These are phyloP conservation scores for Cremastinae sp. DNA, from an alignment of 2,888 invertebrate species.

Conservation along the genomic window DNA sequence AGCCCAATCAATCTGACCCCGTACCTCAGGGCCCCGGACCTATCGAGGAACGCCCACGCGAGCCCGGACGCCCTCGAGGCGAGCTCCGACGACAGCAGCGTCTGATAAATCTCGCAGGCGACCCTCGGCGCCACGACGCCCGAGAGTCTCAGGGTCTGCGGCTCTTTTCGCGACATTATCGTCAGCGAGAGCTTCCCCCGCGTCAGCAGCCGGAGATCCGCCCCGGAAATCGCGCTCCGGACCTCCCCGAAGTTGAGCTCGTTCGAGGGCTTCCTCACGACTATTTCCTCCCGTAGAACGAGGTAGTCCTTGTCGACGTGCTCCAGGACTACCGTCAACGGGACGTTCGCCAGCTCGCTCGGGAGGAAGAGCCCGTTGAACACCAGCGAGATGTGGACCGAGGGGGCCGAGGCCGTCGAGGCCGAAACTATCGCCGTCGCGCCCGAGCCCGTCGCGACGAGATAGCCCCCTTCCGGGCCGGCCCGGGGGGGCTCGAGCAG, in stretches of 20 bases:
- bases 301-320: constrained; percentile 87
- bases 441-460: constrained; percentile 85
- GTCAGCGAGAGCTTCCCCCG: constrained; percentile 88
- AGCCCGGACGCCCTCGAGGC: constrained; percentile 84
- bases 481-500: constrained; percentile 86
- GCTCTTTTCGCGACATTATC: constrained; percentile 86
- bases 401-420: constrained; percentile 89
- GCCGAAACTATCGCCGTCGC: constrained; percentile 94
- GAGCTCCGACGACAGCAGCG: constrained; percentile 83
- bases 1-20: constrained; percentile 82
- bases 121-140: constrained; percentile 89
- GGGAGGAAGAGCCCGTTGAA: constrained; percentile 91
- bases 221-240: constrained; percentile 88
- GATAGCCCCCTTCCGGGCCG: constrained; percentile 82
- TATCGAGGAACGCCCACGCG: constrained; percentile 90
- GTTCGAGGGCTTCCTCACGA: constrained; percentile 87
- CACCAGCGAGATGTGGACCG: constrained; percentile 89
- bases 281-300: constrained; percentile 87
- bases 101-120: constrained; percentile 91
- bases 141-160: constrained; percentile 84
- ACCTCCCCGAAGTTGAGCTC: constrained; percentile 90
- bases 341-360: constrained; percentile 85
- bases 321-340: constrained; percentile 86
- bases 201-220: constrained; percentile 88
- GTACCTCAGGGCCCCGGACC: constrained; percentile 89